Evolutionary conservation across 2,113 vertebrate genomes (phyloP).

Genomic region (Panurus biarmicus): DNA sequence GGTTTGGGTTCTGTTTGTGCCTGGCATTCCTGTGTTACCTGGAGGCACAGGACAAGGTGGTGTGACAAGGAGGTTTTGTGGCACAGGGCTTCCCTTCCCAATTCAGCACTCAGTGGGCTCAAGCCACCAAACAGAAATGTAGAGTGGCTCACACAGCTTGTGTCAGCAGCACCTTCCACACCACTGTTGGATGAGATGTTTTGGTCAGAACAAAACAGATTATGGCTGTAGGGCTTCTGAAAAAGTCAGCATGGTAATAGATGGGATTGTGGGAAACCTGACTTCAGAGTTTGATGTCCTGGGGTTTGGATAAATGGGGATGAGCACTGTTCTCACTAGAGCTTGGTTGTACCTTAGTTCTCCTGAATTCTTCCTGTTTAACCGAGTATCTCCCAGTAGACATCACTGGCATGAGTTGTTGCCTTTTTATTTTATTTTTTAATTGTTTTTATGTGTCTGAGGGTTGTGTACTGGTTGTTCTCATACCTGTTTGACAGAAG

Average conservation of each 20-base stretch:
- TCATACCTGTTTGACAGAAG: not conserved
- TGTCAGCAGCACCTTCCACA: not conserved
- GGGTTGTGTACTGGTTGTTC: not conserved
- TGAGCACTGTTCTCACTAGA: not conserved
- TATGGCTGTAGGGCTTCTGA: not conserved
- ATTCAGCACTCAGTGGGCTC: not conserved
- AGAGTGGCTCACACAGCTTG: not conserved
- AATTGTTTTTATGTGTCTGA: not conserved
- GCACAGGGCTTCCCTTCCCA: not conserved
- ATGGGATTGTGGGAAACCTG: not conserved
- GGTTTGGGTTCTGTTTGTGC: not conserved
- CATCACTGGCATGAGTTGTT: not conserved
- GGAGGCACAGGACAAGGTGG: not conserved
- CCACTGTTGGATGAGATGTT: not conserved
- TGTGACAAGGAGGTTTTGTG: not conserved
- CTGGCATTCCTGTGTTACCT: not conserved
- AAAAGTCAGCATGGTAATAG: not conserved
- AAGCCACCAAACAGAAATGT: not conserved
- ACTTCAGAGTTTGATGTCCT: not conserved
- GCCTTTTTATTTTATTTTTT: not conserved
- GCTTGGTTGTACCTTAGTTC: not conserved
- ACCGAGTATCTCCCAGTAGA: not conserved
- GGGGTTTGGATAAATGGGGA: not conserved
- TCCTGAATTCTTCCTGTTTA: not conserved
- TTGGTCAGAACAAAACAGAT: not conserved